Percentiles rank a stretch among this genome's conserved stretches.
Conservation (phyloP, 2,113 vertebrate genomes). For the Phalacrocorax aristotelis region DNA sequence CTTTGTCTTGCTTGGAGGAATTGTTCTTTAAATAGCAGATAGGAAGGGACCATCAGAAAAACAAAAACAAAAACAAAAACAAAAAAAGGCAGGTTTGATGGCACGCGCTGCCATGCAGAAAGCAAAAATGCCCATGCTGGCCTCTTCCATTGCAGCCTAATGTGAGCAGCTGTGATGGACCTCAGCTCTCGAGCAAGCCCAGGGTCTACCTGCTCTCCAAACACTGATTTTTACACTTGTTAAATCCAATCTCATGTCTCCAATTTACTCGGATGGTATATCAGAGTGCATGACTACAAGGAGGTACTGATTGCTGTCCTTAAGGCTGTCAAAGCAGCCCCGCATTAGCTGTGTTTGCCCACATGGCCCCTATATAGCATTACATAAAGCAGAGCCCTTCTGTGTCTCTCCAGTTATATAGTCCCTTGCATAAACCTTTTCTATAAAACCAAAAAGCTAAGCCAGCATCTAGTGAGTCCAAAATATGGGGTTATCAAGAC, state of each 20-base stretch:
- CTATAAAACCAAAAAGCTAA: neutral
- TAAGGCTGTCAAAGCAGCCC: neutral
- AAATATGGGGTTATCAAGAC: neutral
- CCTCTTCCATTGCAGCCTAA: neutral
- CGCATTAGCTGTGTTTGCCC: too few species aligned
- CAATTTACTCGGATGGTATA: neutral
- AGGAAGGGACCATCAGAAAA: neutral
- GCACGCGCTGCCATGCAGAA: rapidly evolving
- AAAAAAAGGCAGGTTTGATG: neutral
- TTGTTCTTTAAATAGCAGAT: neutral
- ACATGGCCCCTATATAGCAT: rapidly evolving
- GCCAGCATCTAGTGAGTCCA: neutral
- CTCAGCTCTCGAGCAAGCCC: neutral
- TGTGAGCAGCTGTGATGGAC: neutral
- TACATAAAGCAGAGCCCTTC: neutral
- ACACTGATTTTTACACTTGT: neutral
- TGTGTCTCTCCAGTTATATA: neutral
- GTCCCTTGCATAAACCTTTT: neutral
- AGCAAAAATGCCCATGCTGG: neutral
- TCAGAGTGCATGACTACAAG: neutral
- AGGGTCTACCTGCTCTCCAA: neutral
- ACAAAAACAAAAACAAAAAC: too few species aligned
- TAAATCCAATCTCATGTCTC: neutral
- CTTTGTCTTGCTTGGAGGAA: neutral
- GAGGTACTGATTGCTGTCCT: neutral